Evolutionary conservation across 2,888 invertebrate genomes (phyloP).

Genomic region (Diarsia dahlii): DNA sequence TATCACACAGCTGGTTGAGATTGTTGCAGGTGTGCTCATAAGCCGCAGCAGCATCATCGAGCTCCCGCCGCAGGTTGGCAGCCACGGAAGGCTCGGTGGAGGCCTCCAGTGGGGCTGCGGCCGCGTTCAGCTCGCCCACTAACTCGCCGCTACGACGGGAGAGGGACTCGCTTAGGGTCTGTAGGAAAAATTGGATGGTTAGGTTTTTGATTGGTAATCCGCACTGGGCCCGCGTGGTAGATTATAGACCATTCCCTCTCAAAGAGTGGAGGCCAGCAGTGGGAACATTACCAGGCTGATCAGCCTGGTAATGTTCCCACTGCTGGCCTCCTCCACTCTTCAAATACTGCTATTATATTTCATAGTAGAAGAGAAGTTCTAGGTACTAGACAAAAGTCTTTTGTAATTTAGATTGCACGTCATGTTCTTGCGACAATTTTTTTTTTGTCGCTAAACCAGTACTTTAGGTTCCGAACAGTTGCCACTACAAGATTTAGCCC

Average conservation of each 20-base stretch:
- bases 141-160: conserved; percentile 94
- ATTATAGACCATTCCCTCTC: too few relatives aligned
- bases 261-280: too few relatives aligned
- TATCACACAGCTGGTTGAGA: conserved; percentile 93
- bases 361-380: too few relatives aligned
- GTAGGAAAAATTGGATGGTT: conserved; percentile 34
- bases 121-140: conserved; percentile 93
- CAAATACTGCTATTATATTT: too few relatives aligned
- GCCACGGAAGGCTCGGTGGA: conserved; percentile 93
- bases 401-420: too few relatives aligned
- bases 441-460: neutral
- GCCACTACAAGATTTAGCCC: neutral
- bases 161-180: conserved; percentile 95
- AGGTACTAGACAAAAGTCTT: neutral
- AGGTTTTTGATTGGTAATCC: neutral
- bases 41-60: conserved; percentile 94
- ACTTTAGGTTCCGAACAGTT: neutral
- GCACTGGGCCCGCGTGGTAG: too few relatives aligned
- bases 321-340: too few relatives aligned
- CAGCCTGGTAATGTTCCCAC: too few relatives aligned
- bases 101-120: conserved; percentile 94
- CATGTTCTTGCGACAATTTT: too few relatives aligned
- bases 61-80: conserved; percentile 93
- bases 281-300: too few relatives aligned
- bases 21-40: conserved; percentile 95